Evolutionary conservation across 2,888 invertebrate species (phyloP), one percentile per base, ranked within the genome.

Genomic region (Carabus problematicus): DNA sequence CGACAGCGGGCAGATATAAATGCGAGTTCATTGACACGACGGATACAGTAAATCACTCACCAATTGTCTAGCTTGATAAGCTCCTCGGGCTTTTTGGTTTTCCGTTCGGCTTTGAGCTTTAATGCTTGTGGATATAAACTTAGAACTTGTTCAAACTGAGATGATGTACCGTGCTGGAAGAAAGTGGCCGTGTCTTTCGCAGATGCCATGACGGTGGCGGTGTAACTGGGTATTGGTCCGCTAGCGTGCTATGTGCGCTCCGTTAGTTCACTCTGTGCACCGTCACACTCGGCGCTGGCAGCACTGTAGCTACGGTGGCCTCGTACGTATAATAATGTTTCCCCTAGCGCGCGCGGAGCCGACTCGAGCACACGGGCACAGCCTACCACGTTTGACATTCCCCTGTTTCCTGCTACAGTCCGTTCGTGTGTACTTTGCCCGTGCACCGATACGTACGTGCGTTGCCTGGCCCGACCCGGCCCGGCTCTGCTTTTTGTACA

Each of bases 1-100:
- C 72, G 75, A 73, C 75, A 75, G 73, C 72, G 72, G 73, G 72
- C 74, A 74, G 74, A 75, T 73, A 73, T 73, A 74, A 75, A 73
- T 73, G 72, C 71, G 74, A 74, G 79, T 79, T 79, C 79, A 79
- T 78, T 79, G 79, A 80, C 79, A 79, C 77, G 75, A 67, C 67
- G 49, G 40, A 68, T 52, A 55, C 42, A 71, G 70, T 71, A 71
- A 71, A 70, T 79, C 80, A 90, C 93, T 93, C 86, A 94, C 96
- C 96, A 96, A 83, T 94, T 92, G 86, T 96, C 96, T 86, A 96
- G 87, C 85, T 95, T 95, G 84, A 96, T 91, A 80, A 95, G 88
- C 84, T 96, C 96, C 83, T 95, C 95, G 69, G 95, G 93, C 85
- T 93, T 96, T 87, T 95, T 95, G 82, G 89, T 91, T 83, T 92